phyloP scores from a whole-genome alignment of 2,888 invertebrate species.

The Hofmannophila pseudospretella region DNA sequence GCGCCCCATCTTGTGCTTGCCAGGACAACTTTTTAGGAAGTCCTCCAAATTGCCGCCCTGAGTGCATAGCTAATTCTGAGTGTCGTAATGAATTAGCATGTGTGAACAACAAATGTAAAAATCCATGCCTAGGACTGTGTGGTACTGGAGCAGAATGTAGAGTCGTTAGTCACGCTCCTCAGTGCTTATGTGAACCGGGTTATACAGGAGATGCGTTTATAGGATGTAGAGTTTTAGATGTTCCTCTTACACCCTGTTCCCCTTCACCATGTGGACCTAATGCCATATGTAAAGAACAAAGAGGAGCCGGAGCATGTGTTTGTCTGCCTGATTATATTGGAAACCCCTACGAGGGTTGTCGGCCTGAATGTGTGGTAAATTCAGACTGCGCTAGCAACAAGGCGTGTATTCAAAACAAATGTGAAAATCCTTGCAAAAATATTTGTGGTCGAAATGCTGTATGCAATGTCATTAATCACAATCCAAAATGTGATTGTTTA shows the following conservation, averaged over 20 bases:
- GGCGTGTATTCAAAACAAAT: constrained; percentile 86
- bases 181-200: constrained; percentile 83
- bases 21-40: constrained; percentile 81
- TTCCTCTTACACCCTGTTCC: constrained; percentile 79
- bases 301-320: constrained; percentile 82
- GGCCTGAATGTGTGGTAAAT: constrained; percentile 85
- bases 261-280: constrained; percentile 86
- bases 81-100: constrained; percentile 83
- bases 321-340: constrained; percentile 84
- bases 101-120: constrained; percentile 84
- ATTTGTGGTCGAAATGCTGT: constrained; percentile 85
- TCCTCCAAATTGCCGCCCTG: constrained; percentile 85
- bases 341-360: constrained; percentile 87
- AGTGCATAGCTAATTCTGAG: constrained; percentile 86
- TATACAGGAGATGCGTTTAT: constrained; percentile 82
- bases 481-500: constrained; percentile 83
- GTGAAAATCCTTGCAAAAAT: constrained; percentile 85
- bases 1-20: constrained; percentile 85
- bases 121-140: constrained; percentile 86
- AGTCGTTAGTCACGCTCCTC: constrained; percentile 85
- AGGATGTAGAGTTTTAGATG: constrained; percentile 65
- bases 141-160: constrained; percentile 84
- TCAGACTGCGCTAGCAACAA: constrained; percentile 84
- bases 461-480: constrained; percentile 84
- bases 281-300: constrained; percentile 83